These are phyloP conservation scores for Fulmarus glacialis DNA, from an alignment of 2,113 vertebrate genomes.

Conservation along the genomic window DNA sequence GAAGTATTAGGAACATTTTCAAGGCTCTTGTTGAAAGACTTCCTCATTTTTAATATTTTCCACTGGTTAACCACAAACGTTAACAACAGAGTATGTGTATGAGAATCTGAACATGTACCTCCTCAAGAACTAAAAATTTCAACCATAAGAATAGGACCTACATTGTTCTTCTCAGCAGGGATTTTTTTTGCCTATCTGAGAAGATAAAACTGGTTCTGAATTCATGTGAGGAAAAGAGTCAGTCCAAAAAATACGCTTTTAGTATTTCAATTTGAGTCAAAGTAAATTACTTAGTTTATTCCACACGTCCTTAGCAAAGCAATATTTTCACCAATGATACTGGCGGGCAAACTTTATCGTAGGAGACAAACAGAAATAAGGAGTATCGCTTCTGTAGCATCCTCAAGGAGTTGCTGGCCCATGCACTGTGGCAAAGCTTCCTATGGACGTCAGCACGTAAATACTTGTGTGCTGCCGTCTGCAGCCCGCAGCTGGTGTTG, in stretches of 20 bases:
- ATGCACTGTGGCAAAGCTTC: not conserved
- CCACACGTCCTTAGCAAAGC: not conserved
- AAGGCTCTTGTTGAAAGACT: not conserved
- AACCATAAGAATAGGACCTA: not conserved
- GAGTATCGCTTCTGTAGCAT: not conserved
- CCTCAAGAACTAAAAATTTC: not conserved
- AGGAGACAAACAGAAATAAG: not conserved
- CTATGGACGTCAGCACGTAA: not conserved
- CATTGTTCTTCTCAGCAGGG: not conserved
- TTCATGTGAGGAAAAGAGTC: not conserved
- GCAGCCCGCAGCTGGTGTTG: not conserved
- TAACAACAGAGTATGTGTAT: not conserved
- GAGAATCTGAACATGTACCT: not conserved
- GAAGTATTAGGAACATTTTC: not conserved
- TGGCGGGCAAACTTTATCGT: not conserved
- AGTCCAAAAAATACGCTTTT: not conserved
- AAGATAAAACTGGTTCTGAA: not conserved
- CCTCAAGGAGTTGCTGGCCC: not conserved
- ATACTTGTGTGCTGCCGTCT: not conserved
- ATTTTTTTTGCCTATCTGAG: not conserved
- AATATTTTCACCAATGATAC: not conserved
- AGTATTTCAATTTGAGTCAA: not conserved
- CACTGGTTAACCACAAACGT: not conserved
- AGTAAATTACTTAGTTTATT: not conserved
- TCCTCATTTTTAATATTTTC: slow-evolving; percentile 11